Conservation (phyloP, 2,113 vertebrate genomes). For the Hirundichthys speculiger region DNA sequence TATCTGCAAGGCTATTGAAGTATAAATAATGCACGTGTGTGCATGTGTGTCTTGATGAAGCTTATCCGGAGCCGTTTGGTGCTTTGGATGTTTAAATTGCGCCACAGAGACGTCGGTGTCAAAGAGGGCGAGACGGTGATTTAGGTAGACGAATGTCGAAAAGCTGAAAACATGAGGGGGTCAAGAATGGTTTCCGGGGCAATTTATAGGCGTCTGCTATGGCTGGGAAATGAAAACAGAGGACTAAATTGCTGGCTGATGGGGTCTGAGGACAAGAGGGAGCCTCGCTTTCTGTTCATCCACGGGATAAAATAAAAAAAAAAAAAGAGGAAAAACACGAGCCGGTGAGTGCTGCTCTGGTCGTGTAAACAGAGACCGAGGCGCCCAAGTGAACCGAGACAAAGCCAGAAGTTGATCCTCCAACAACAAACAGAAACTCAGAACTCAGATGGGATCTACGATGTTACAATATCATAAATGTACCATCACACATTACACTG, state of each 20-base stretch:
- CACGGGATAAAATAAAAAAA: constrained; percentile 19
- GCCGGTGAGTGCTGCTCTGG: constrained; percentile 9
- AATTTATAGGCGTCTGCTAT: constrained; percentile 66
- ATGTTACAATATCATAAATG: no score
- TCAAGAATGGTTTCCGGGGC: constrained; percentile 54
- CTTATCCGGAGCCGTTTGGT: constrained; percentile 41
- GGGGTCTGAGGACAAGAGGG: constrained; percentile 33
- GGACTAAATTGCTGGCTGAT: constrained; percentile 56
- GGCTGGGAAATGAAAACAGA: constrained; percentile 64
- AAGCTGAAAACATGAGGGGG: constrained; percentile 57
- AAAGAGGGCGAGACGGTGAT: constrained; percentile 49
- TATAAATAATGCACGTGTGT: not conserved
- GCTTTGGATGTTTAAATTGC: constrained; percentile 41
- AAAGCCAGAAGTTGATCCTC: constrained; percentile 56
- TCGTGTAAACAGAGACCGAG: constrained; percentile 49
- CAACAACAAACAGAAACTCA: constrained; percentile 42
- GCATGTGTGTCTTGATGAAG: constrained; percentile 4
- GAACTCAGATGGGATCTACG: constrained; percentile 36
- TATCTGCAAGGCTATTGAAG: constrained; percentile 5
- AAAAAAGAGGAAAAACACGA: no score
- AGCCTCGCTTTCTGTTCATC: constrained; percentile 36
- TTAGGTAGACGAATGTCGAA: constrained; percentile 37
- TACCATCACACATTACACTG: no score
- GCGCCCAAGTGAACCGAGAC: constrained; percentile 41
- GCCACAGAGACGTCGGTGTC: constrained; percentile 45